Evolutionary conservation across 2,113 vertebrate genomes (phyloP).

Genomic region (Poecilia latipinna): DNA sequence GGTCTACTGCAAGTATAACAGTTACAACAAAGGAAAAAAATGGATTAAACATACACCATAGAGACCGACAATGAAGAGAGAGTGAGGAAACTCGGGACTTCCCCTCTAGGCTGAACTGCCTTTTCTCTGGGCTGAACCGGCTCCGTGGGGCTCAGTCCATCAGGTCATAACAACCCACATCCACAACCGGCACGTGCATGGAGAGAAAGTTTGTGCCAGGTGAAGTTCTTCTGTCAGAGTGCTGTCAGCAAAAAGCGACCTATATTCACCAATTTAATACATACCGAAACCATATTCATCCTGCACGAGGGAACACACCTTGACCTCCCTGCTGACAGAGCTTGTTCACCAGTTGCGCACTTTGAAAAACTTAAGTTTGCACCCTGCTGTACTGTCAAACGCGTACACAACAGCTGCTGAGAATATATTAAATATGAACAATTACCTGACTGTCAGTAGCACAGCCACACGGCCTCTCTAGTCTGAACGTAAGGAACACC

Average conservation of each 20-base stretch:
- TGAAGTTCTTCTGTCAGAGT: background rate
- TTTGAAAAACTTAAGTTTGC: background rate
- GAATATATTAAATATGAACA: background rate
- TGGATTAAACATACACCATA: too few species aligned
- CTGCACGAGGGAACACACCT: background rate
- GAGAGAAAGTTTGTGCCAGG: background rate
- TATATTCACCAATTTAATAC: background rate
- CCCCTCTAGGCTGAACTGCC: too few species aligned
- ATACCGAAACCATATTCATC: background rate
- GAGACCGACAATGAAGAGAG: too few species aligned
- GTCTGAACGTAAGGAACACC: background rate
- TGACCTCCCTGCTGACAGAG: background rate
- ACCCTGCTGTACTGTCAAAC: background rate
- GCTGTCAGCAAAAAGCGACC: too few species aligned
- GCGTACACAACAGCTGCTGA: background rate
- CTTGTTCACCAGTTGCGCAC: background rate
- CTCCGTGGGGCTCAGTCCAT: background rate
- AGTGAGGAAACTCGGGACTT: too few species aligned
- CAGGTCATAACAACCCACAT: background rate
- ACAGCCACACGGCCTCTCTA: rapidly evolving
- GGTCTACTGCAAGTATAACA: too few species aligned
- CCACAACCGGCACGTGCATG: background rate
- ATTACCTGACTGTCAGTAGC: slow-evolving; percentile 18
- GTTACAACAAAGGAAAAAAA: too few species aligned
- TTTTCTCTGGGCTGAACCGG: background rate